These are phyloP conservation scores for Phalacrocorax brasilianus DNA, from an alignment of 2,113 vertebrate species.

Conservation along the genomic window DNA sequence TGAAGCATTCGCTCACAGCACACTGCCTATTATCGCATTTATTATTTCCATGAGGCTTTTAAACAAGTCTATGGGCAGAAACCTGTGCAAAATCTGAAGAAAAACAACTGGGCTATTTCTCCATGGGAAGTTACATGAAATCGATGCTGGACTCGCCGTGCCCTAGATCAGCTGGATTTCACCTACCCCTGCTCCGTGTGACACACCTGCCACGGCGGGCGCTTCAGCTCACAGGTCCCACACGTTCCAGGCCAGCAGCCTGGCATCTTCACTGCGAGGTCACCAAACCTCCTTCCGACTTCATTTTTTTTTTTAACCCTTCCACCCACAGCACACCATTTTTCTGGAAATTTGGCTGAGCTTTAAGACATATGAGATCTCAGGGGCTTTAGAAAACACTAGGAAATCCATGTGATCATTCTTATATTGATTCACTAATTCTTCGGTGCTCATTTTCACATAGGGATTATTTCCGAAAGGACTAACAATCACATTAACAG, in stretches of 20 bases:
- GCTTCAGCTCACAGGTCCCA: neutral
- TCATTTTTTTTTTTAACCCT: neutral
- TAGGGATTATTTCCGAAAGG: neutral
- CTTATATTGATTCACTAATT: neutral
- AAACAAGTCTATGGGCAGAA: neutral
- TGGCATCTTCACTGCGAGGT: neutral
- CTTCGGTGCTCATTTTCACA: neutral
- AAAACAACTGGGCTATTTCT: neutral
- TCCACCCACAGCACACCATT: neutral
- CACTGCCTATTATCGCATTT: too few relatives aligned
- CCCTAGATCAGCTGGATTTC: neutral
- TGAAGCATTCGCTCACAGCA: neutral
- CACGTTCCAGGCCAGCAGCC: neutral
- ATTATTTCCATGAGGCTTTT: neutral
- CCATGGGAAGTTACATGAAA: neutral
- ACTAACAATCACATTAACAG: neutral
- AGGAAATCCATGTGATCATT: neutral
- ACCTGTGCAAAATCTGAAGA: neutral
- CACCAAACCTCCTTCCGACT: neutral
- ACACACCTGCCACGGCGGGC: accelerated
- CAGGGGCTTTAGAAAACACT: neutral
- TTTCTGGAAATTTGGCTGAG: neutral
- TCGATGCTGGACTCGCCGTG: accelerated
- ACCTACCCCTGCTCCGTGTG: accelerated
- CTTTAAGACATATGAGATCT: neutral